Evolutionary conservation across 2,888 invertebrate genomes (phyloP), one percentile per base, ranked within the genome.

Genomic region (Morpho achilles): DNA sequence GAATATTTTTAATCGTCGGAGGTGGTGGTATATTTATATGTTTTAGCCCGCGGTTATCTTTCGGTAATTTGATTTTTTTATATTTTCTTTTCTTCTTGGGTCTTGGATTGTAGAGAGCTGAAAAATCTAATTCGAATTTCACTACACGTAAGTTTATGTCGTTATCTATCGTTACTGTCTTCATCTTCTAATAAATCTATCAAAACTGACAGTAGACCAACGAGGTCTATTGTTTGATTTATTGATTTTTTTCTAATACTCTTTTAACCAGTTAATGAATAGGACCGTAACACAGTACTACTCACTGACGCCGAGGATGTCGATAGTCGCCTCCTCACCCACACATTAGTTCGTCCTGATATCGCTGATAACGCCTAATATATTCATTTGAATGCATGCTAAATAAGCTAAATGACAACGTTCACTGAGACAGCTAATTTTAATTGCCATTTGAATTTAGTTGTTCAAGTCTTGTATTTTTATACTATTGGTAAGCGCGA

Each of bases 101-200:
- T 40, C 59, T 75, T 61, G 76, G 73, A 39, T 69, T 57, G 56
- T 69, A 66, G 1, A 85, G 68, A 3, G 75, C 68, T 39, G 80
- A 75, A 54, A 89, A 87, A 65, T 90, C 85, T 54, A 90, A 65
- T 69, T 89, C 87, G 59, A 83, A 87, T 60, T 77, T 79, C 47
- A 90, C 83, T 3, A 90, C 87, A 77, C 80, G 88, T 54, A 90
- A 76, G 74, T 90, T 90, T 61, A 89, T 85, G 1, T 87, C 82
- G 63, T 84, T 77, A 40, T 78, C 73, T 50, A 79, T 76, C 68
- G 75, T 79, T 64, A 87, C 83, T 44, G 88, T 87, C 74, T 86
- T 78, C 88, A 89, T 88, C 67, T 46, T 63, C 22, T 56, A 58
- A 54, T 5, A 23, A 46, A 40, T 16, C 10, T 56, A 44, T 67